A percentile compares a stretch with the other conserved stretches of the same genome.
These are phyloP conservation scores for Dicaeum eximium DNA, from an alignment of 2,113 vertebrate genomes.

Conservation along the genomic window DNA sequence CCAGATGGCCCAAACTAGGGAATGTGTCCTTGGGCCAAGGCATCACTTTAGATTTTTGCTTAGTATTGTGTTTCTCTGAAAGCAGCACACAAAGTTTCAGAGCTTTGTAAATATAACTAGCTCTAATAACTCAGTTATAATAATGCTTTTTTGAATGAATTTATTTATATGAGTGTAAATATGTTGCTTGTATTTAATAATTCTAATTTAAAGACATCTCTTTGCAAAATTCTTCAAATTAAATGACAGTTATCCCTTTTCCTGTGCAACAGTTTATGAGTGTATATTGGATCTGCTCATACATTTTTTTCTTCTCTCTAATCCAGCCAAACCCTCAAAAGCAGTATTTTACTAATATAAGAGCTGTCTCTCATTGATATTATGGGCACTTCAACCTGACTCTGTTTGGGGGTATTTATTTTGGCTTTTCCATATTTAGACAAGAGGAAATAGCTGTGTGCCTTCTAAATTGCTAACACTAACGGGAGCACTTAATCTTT, in stretches of 20 bases:
- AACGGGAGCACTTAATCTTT: slow-evolving; percentile 67
- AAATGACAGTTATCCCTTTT: slow-evolving; percentile 24
- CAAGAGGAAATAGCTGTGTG: slow-evolving; percentile 58
- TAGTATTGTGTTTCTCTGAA: neutral
- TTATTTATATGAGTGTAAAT: slow-evolving; percentile 9
- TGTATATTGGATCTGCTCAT: slow-evolving; percentile 5
- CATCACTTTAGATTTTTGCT: neutral
- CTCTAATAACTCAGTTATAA: neutral
- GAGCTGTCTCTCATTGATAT: neutral
- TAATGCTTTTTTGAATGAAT: neutral
- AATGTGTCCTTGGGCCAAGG: neutral
- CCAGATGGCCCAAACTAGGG: neutral
- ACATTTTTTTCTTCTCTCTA: neutral
- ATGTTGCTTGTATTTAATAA: slow-evolving; percentile 21
- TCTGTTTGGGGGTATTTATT: slow-evolving; percentile 52
- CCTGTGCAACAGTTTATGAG: slow-evolving; percentile 26
- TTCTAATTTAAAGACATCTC: slow-evolving; percentile 2
- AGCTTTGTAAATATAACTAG: neutral
- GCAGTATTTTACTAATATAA: slow-evolving; percentile 45
- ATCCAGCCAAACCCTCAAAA: slow-evolving; percentile 43
- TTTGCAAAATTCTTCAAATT: slow-evolving; percentile 37
- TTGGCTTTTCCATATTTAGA: slow-evolving; percentile 61
- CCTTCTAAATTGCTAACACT: slow-evolving; percentile 58
- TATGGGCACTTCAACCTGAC: slow-evolving; percentile 36
- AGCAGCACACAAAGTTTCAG: neutral